phyloP scores from a whole-genome alignment of 2,113 vertebrate genomes.

The Shinisaurus crocodilurus region DNA sequence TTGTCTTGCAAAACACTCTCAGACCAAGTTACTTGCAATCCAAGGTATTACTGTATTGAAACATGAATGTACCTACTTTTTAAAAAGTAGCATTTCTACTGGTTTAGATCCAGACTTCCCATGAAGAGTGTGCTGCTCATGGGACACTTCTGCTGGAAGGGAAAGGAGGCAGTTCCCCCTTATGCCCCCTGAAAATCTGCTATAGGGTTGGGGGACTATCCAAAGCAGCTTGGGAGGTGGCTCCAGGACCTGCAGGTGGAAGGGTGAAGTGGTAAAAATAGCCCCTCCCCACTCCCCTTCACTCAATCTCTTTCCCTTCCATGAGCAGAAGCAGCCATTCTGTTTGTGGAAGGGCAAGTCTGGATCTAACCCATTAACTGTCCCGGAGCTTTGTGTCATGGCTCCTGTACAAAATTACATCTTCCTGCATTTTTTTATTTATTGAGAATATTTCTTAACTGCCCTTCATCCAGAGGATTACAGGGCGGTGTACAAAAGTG shows the following conservation, averaged over 20 bases:
- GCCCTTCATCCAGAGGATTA: background rate
- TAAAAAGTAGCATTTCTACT: background rate
- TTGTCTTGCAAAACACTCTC: no score
- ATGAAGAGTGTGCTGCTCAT: background rate
- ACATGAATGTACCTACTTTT: background rate
- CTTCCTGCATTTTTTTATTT: background rate
- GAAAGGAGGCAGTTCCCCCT: background rate
- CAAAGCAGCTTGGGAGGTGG: background rate
- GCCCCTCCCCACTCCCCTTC: no score
- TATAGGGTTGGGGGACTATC: background rate
- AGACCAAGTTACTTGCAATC: no score
- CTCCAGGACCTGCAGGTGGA: background rate
- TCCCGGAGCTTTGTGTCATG: slow-evolving; percentile 5
- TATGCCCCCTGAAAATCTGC: background rate
- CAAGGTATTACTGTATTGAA: no score
- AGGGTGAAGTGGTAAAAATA: background rate
- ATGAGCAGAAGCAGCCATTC: background rate
- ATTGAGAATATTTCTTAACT: background rate
- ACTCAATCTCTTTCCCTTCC: background rate
- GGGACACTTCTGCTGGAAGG: background rate
- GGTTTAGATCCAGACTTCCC: background rate
- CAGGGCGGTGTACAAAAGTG: background rate
- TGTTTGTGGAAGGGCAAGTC: background rate
- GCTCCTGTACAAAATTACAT: background rate
- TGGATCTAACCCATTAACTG: background rate